A percentile compares a stretch with the other conserved stretches of the same genome.
phyloP scores from a whole-genome alignment of 2,113 vertebrate genomes.

The Gallinago undulata region DNA sequence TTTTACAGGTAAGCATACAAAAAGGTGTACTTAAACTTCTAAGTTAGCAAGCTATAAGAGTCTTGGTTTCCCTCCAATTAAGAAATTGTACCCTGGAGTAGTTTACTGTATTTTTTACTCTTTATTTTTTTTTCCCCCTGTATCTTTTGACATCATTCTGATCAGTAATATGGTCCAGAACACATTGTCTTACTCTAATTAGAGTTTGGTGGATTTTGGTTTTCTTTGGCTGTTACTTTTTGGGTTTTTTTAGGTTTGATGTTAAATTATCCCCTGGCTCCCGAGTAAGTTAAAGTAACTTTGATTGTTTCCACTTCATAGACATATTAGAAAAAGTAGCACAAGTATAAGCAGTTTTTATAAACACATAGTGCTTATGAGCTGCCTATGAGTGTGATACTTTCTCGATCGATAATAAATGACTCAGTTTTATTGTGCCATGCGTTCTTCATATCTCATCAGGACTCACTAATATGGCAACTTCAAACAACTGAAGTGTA shows the following conservation, averaged over 20 bases:
- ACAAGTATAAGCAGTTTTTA: background rate
- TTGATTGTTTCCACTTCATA: background rate
- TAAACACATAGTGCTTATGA: background rate
- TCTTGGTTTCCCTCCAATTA: background rate
- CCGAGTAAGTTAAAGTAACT: background rate
- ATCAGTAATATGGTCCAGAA: background rate
- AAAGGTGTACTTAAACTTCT: background rate
- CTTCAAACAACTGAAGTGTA: background rate
- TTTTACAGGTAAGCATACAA: background rate
- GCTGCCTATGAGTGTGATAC: background rate
- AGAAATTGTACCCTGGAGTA: background rate
- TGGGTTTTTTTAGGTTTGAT: background rate
- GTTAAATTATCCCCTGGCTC: background rate
- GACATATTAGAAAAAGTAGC: background rate
- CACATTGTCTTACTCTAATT: too few relatives aligned
- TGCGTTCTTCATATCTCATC: background rate
- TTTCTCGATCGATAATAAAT: background rate
- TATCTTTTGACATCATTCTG: background rate
- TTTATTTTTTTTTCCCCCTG: too few relatives aligned
- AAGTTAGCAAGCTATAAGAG: background rate
- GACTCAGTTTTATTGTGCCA: background rate
- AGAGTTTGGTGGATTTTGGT: fast-evolving
- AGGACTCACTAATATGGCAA: background rate
- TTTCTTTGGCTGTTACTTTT: background rate
- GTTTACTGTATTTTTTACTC: background rate